A percentile compares a stretch with the other conserved stretches of the same genome.
Conservation (phyloP, 2,888 invertebrate genomes). For the Lasioglossum leucozonium region DNA sequence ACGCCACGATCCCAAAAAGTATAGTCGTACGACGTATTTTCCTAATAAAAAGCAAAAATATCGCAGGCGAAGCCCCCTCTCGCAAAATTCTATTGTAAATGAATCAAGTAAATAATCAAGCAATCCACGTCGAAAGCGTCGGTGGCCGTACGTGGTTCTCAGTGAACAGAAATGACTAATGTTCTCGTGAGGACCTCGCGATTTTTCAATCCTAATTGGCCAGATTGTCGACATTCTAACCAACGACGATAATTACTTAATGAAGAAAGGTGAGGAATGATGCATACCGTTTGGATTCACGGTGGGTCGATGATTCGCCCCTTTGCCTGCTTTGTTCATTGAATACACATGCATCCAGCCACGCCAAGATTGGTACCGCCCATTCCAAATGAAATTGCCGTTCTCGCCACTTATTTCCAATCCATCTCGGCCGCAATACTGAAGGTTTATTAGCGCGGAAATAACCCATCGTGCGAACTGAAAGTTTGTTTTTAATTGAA, state of each 20-base stretch:
- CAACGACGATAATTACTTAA: background rate
- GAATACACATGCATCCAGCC: constrained; percentile 85
- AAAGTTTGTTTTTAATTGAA: constrained; percentile 46
- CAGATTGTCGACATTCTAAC: background rate
- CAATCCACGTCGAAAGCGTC: too few relatives aligned
- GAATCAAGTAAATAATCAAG: too few relatives aligned
- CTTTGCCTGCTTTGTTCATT: constrained; percentile 83
- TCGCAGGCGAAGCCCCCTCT: too few relatives aligned
- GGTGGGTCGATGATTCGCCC: constrained; percentile 79
- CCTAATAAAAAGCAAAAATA: too few relatives aligned
- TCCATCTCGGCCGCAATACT: constrained; percentile 81
- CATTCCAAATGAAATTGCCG: constrained; percentile 78
- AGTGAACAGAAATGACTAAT: too few relatives aligned
- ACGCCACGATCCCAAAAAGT: constrained; percentile 85
- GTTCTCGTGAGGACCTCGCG: background rate
- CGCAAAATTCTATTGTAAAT: too few relatives aligned
- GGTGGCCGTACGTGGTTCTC: too few relatives aligned
- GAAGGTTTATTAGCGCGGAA: constrained; percentile 81
- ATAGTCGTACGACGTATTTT: constrained; percentile 85
- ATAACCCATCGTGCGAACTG: constrained; percentile 83
- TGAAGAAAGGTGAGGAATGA: background rate
- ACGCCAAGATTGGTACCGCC: constrained; percentile 80
- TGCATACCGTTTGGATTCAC: constrained; percentile 81
- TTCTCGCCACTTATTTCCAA: constrained; percentile 77
- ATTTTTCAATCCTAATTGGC: background rate